Base-by-base conservation (phyloP, 2,888 invertebrate species). In the Coelopa pilipes region DNA sequence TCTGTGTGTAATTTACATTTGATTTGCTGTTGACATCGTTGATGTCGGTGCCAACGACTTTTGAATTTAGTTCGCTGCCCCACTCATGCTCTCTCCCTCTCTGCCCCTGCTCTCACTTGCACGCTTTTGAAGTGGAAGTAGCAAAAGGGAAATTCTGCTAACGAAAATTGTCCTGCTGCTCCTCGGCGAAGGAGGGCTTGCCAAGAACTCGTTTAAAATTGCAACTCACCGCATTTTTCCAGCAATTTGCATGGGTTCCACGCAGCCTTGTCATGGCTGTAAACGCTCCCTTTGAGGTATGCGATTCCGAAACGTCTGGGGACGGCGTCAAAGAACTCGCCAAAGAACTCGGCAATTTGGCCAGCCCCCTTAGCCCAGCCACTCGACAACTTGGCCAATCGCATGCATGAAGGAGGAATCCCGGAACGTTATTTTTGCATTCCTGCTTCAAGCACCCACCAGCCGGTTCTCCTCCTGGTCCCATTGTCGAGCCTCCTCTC, bases 11-110 rank as follows among this genome's bases (percentile, higher is more conserved):
- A 60, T 70, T 70, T 60, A 46, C 70, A 65, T 74, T 68, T 71
- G 59, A 59, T 71, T 71, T 71, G 70, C 63, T 75, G 63, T 75
- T 68, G 57, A 63, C 59, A 68, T 73, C 62, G 62, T 69, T 69
- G 65, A 63, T 11, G 45, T 53, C 15, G 60, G 15, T 59, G 11
- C n/a, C 13, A 12, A 1, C 21, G 24, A 59, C 55, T 19, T 13
- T 2, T 19, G 11, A 21, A 13, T 12, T 59, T 21, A 59, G 53
- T 15, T 53, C n/a, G 53, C n/a, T 53, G 13, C n/a, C n/a, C 53
- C 13, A n/a, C 53, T 53, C 53, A 5, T 3, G 10, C n/a, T 13
- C n/a, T 13, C 53, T 13, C 2, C n/a, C 1, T 53, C 53, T 53
- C 13, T 53, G 1, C 4, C 13, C 10, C n/a, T 13, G 53, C 15